Conservation (phyloP, 2,888 invertebrate genomes). For the Halocaridina rubra region DNA sequence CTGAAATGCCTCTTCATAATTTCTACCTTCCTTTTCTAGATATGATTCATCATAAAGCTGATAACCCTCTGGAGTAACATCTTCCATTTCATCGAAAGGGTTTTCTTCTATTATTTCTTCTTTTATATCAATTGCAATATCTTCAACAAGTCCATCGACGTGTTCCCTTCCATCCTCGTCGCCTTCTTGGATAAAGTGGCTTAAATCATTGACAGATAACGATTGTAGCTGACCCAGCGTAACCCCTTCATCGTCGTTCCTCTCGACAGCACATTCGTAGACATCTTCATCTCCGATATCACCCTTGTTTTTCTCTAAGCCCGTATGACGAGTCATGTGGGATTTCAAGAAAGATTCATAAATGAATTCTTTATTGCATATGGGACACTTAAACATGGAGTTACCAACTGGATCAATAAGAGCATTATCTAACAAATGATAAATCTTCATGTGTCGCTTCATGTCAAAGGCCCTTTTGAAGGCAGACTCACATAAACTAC, state of each 20-base stretch:
- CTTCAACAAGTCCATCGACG: too few species aligned
- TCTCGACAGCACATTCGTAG: neutral
- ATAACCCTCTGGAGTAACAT: too few species aligned
- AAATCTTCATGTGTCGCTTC: neutral
- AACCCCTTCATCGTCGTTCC: neutral
- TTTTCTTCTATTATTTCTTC: neutral
- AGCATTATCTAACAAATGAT: too few species aligned
- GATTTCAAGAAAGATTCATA: neutral
- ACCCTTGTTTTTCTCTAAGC: neutral
- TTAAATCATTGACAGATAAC: too few species aligned
- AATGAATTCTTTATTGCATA: neutral
- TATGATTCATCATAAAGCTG: too few species aligned
- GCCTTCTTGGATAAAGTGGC: too few species aligned
- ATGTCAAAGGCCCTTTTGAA: neutral
- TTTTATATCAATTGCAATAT: neutral
- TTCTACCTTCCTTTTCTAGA: too few species aligned
- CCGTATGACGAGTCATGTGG: neutral
- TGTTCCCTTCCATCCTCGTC: too few species aligned
- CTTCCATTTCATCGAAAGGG: too few species aligned
- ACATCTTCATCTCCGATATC: neutral
- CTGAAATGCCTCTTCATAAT: too few species aligned
- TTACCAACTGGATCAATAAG: neutral
- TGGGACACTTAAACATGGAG: neutral
- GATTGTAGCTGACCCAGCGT: too few species aligned
- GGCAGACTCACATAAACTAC: neutral